phyloP scores from a whole-genome alignment of 2,113 vertebrate species.

The Circaetus cinerascens region DNA sequence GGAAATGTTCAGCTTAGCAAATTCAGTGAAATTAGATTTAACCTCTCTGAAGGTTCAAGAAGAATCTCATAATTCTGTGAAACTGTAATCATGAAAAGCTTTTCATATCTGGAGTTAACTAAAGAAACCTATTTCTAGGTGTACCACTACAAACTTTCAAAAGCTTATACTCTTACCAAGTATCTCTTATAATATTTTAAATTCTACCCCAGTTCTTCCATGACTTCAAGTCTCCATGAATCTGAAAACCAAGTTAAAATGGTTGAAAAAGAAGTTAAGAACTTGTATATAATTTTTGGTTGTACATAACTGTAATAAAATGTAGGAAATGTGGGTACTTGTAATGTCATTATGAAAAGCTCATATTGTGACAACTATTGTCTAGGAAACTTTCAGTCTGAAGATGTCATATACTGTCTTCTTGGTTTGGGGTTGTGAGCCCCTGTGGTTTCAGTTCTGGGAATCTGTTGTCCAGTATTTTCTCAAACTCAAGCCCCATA shows the following conservation, averaged over 20 bases:
- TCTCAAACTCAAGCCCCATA: neutral
- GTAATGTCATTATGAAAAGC: neutral
- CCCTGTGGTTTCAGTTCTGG: neutral
- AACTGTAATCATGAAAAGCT: neutral
- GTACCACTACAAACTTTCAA: neutral
- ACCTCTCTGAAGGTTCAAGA: neutral
- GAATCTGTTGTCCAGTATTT: neutral
- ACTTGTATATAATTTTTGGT: neutral
- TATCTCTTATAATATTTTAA: neutral
- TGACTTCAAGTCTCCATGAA: neutral
- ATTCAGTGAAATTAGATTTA: neutral
- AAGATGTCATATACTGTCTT: neutral
- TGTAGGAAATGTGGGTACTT: neutral
- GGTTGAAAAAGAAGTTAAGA: neutral
- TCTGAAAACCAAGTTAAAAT: neutral
- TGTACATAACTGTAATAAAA: neutral
- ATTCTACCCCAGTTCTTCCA: neutral
- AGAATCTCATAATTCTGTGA: neutral
- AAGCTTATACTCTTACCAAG: neutral
- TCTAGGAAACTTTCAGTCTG: neutral
- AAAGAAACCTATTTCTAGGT: neutral
- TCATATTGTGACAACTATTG: neutral
- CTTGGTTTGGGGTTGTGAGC: neutral
- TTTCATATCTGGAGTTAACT: neutral
- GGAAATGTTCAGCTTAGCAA: neutral